phyloP scores from a whole-genome alignment of 2,888 invertebrate species.

The Ennomos quercinarius region DNA sequence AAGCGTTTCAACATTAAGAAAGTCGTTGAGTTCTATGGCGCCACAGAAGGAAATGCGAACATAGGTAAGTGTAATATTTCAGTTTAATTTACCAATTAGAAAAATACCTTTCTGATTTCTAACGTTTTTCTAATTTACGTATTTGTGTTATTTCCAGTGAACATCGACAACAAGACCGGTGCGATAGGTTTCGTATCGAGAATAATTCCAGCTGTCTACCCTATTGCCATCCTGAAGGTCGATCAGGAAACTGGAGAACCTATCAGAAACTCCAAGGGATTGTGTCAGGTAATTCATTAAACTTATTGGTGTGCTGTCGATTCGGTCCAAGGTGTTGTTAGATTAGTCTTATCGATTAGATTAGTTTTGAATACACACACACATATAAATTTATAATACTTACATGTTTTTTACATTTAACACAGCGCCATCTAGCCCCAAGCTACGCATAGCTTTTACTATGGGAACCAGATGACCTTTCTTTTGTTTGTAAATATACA shows the following conservation, averaged over 20 bases:
- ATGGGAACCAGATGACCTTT: too few species aligned
- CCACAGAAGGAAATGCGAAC: slow-evolving; percentile 99
- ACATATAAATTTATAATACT: too few species aligned
- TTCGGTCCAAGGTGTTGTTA: too few species aligned
- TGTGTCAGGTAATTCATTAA: slow-evolving; percentile 87
- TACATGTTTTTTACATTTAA: too few species aligned
- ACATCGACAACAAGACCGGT: slow-evolving; percentile 96
- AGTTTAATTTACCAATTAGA: too few species aligned
- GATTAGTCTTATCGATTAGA: too few species aligned
- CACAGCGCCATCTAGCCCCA: too few species aligned
- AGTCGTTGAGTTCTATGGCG: slow-evolving; percentile 98
- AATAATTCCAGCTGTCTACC: slow-evolving; percentile 95
- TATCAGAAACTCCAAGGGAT: slow-evolving; percentile 93
- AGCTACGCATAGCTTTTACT: too few species aligned
- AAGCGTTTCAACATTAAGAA: slow-evolving; percentile 93
- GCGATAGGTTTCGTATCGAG: slow-evolving; percentile 98
- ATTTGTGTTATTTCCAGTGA: slow-evolving; percentile 87
- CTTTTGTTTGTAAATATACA: too few species aligned
- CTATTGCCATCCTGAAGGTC: slow-evolving; percentile 96
- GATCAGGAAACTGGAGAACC: slow-evolving; percentile 96
- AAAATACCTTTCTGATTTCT: not conserved
- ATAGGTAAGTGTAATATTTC: slow-evolving; percentile 86
- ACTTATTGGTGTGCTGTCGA: too few species aligned
- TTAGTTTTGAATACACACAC: too few species aligned
- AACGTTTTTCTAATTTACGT: not conserved